Conservation (phyloP, 1,140 invertebrate genomes). For the Lerema accius region DNA sequence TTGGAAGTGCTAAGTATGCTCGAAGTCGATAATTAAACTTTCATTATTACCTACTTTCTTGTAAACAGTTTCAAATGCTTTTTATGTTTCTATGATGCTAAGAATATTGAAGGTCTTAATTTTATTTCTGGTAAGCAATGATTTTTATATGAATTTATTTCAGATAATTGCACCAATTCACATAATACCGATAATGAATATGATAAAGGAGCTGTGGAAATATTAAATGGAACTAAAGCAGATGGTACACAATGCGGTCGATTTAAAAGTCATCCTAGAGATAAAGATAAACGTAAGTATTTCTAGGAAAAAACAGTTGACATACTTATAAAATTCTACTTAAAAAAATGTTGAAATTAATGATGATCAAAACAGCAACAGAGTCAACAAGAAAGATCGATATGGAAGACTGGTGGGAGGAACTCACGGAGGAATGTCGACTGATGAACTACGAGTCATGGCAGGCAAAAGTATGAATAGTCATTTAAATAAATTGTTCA, state of each 20-base stretch:
- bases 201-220: constrained; percentile 58
- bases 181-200: constrained; percentile 45
- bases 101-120: no score
- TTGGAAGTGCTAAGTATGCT: no score
- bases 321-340: constrained; percentile 1
- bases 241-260: constrained; percentile 53
- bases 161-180: constrained; percentile 63
- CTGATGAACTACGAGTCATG: constrained; percentile 85
- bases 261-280: constrained; percentile 73
- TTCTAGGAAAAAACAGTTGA: constrained; percentile 1
- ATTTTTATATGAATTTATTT: constrained; percentile 26
- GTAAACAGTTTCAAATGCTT: not conserved
- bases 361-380: constrained; percentile 39
- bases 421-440: constrained; percentile 86
- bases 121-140: no score
- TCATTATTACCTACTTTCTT: not conserved
- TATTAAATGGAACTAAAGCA: constrained; percentile 58
- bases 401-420: constrained; percentile 87
- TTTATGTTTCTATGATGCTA: not conserved
- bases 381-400: constrained; percentile 69
- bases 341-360: not conserved
- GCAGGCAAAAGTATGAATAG: constrained; percentile 79
- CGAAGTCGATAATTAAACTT: not conserved
- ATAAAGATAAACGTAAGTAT: constrained; percentile 67
- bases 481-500: not conserved